Evolutionary conservation across 2,113 vertebrate genomes (phyloP).

Genomic region (Gobio gobio): DNA sequence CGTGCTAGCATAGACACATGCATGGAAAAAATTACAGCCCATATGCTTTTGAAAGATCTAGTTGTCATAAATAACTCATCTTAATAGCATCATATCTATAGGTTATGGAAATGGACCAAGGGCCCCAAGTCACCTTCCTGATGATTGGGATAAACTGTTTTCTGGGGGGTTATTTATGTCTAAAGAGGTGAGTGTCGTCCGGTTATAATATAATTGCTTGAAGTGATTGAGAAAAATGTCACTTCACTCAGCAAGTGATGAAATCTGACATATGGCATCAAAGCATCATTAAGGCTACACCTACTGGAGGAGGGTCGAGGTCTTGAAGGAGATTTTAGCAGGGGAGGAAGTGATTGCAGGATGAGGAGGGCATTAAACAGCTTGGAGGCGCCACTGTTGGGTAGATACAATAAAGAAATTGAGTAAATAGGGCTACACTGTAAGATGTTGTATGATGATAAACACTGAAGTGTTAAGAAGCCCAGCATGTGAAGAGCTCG

Average conservation of each 20-base stretch:
- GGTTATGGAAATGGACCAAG: slow-evolving; percentile 47
- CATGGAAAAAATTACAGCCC: slow-evolving; percentile 29
- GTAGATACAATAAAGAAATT: slow-evolving; percentile 47
- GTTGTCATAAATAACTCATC: slow-evolving; percentile 41
- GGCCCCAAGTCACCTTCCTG: neutral
- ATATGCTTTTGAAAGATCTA: slow-evolving; percentile 46
- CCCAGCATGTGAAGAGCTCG: slow-evolving; percentile 22
- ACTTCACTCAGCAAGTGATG: slow-evolving; percentile 93
- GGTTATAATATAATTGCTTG: slow-evolving; percentile 77
- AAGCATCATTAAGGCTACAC: slow-evolving; percentile 91
- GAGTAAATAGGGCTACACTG: neutral
- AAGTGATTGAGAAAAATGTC: slow-evolving; percentile 89
- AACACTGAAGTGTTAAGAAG: neutral
- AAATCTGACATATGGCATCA: slow-evolving; percentile 97
- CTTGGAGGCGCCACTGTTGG: slow-evolving; percentile 59
- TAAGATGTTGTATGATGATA: neutral
- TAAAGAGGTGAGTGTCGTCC: slow-evolving; percentile 63
- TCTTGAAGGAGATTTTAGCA: slow-evolving; percentile 80
- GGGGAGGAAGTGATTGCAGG: slow-evolving; percentile 74
- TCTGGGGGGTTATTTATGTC: slow-evolving; percentile 62
- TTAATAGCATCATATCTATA: slow-evolving; percentile 33
- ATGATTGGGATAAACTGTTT: slow-evolving; percentile 63
- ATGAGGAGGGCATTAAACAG: slow-evolving; percentile 72
- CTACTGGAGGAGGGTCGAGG: slow-evolving; percentile 83
- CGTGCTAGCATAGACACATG: neutral